Evolutionary conservation across 1,140 invertebrate species (phyloP), one percentile per base, ranked within the genome.

Genomic region (Spodoptera litura): DNA sequence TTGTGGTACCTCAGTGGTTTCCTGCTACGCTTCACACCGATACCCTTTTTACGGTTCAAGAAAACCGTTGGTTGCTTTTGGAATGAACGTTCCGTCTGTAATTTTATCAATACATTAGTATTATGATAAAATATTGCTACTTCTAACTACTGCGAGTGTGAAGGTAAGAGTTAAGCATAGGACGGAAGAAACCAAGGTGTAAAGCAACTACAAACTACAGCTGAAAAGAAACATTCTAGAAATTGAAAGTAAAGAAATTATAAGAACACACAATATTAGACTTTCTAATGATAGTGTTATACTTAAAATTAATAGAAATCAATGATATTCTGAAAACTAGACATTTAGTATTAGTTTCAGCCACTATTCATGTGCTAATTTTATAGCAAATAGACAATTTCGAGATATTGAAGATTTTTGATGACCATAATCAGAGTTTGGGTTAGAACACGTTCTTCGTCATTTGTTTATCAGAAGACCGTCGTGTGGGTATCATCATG

Each of bases 21-120:
- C 64, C 92, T 85, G 88, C 92, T 94, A 81, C 91, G 88, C 93
- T 96, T 96, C 92, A 96, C 96, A 89, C 96, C 96, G 52, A 94
- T 93, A 71, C 96, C 95, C 88, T 96, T 96, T 95, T 99, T 99
- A 90, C 97, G 97, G 95, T 99, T 99, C 91, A 99, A 96, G 95
- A 99, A 99, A 88, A 99, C 96, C 84, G 98, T 99, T 27, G 98
- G 98, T 96, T 99, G 99, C 95, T 99, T 99, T 96, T 99, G 99
- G 95, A 99, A 99, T 85, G 98, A 97, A 96, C 96, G 95, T 91
- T 95, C 94, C 82, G 94, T 95, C 95, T 95, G 93, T 77, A 94
- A 94, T 89, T 89, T 79, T 78, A 84, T 66, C 31, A 77, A 68
- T 66, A 25, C 58, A 75, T 75, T 75, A 75, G 73, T 75, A 52